A percentile compares a stretch with the other conserved stretches of the same genome.
These are phyloP conservation scores for Pocillopora grandis DNA, from an alignment of 92 coral and sea anemone species.

Conservation along the genomic window DNA sequence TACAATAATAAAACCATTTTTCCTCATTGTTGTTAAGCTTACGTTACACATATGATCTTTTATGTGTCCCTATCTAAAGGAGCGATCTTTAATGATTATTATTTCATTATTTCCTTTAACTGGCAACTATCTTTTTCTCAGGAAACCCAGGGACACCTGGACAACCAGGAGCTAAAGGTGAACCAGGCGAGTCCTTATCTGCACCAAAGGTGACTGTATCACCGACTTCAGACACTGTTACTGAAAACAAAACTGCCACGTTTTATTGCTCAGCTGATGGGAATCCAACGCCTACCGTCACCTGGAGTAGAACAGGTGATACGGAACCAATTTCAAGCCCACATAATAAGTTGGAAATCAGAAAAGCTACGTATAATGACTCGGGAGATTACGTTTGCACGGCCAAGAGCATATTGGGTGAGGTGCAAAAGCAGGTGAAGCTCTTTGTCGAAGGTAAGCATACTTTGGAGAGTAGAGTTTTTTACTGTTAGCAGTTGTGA, in stretches of 20 bases:
- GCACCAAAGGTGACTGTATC: not conserved
- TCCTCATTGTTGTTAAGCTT: no score
- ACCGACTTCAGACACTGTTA: not conserved
- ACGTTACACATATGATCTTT: no score
- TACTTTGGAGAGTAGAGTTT: not conserved
- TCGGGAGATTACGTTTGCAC: not conserved
- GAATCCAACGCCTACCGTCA: not conserved
- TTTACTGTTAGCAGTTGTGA: fast-evolving
- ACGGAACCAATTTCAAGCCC: not conserved
- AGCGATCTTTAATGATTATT: not conserved
- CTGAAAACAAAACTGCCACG: not conserved
- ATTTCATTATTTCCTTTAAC: not conserved
- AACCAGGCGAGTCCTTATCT: not conserved
- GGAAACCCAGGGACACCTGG: conserved; percentile 22
- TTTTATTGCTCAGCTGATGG: conserved; percentile 1
- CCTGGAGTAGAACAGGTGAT: no score
- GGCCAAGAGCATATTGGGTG: not conserved
- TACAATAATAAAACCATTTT: no score
- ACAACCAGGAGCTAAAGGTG: conserved; percentile 3
- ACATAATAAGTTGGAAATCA: not conserved
- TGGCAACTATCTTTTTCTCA: not conserved
- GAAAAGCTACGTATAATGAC: not conserved
- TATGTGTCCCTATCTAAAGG: no score
- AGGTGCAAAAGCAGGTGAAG: not conserved
- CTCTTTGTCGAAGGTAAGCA: not conserved